Conservation (phyloP, 2,113 vertebrate species). For the Lasiurus borealis region DNA sequence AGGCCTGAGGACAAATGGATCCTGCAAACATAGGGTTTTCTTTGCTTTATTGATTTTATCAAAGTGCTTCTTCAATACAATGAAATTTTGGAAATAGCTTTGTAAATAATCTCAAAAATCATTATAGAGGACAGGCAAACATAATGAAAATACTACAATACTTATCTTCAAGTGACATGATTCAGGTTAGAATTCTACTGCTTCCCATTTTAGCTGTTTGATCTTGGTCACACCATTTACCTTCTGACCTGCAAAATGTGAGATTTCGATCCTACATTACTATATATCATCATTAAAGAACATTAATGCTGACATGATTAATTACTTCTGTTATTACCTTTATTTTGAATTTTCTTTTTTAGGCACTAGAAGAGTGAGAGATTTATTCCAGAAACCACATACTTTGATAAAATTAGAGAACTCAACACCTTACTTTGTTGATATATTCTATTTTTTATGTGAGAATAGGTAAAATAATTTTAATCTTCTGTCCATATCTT, state of each 20-base stretch:
- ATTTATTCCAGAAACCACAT: background rate
- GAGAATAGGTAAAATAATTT: slow-evolving; percentile 13
- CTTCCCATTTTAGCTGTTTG: background rate
- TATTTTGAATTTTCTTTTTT: slow-evolving; percentile 37
- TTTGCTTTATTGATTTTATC: slow-evolving; percentile 17
- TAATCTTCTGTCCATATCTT: background rate
- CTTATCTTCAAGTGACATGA: background rate
- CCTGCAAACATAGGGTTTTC: background rate
- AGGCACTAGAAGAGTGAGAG: background rate
- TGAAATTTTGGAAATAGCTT: background rate
- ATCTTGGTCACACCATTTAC: background rate
- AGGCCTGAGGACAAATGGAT: background rate
- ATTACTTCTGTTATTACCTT: background rate
- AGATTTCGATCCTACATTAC: background rate
- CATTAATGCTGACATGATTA: background rate
- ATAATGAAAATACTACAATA: background rate
- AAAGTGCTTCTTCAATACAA: background rate
- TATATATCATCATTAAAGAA: background rate
- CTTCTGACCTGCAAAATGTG: background rate
- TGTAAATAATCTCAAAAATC: background rate
- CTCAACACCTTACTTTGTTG: background rate
- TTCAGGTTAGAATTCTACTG: background rate
- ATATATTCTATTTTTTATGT: background rate
- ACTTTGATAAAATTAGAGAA: background rate
- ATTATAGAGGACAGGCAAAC: background rate